phyloP scores from a whole-genome alignment of 2,888 invertebrate species.

The Automeris io region DNA sequence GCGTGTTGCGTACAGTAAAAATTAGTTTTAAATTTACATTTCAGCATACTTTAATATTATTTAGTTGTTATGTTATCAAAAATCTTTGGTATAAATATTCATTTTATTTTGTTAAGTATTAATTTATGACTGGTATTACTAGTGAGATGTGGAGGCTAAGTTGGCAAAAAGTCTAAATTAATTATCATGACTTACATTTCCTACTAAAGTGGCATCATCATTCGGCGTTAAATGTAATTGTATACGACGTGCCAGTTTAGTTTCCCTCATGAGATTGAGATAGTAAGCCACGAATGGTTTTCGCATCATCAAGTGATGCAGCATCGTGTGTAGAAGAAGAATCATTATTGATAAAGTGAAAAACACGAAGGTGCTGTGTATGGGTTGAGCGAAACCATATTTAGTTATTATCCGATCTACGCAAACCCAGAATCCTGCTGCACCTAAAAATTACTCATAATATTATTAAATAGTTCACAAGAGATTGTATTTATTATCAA shows the following conservation, averaged over 20 bases:
- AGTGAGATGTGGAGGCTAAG: too few relatives aligned
- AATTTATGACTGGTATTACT: too few relatives aligned
- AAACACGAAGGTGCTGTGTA: conserved; percentile 90
- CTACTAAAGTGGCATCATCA: conserved; percentile 88
- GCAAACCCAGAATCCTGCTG: conserved; percentile 92
- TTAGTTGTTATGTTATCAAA: too few relatives aligned
- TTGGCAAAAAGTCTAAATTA: too few relatives aligned
- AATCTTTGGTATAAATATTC: too few relatives aligned
- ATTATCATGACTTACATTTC: conserved; percentile 17
- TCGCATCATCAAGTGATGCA: conserved; percentile 86
- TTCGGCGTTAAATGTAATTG: conserved; percentile 88
- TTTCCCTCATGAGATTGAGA: conserved; percentile 83
- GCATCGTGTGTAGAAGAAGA: conserved; percentile 84
- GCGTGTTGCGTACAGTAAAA: too few relatives aligned
- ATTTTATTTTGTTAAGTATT: too few relatives aligned
- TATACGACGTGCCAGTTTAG: conserved; percentile 85
- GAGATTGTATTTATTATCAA: too few relatives aligned
- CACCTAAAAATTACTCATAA: conserved; percentile 77
- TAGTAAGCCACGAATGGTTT: conserved; percentile 91
- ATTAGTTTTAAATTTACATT: too few relatives aligned
- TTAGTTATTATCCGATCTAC: conserved; percentile 90
- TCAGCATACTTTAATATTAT: too few relatives aligned
- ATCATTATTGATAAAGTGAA: conserved; percentile 88
- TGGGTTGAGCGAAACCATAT: conserved; percentile 84
- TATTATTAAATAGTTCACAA: neutral